Percentiles rank a stretch among this genome's conserved stretches.
These are phyloP conservation scores for Gopherus flavomarginatus DNA, from an alignment of 2,113 vertebrate genomes.

Conservation along the genomic window DNA sequence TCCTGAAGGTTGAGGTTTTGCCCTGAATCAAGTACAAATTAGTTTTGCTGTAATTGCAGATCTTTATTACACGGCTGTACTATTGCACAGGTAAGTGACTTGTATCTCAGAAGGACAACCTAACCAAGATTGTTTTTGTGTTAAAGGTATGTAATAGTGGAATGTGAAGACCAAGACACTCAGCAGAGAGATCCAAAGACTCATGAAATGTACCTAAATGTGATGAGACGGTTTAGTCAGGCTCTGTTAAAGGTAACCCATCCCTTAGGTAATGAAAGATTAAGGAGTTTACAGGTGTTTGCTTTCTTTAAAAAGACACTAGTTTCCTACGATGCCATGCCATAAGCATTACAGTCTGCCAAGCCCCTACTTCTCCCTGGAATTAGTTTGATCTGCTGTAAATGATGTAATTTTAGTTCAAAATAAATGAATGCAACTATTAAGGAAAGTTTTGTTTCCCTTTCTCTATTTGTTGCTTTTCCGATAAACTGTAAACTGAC, in stretches of 20 bases:
- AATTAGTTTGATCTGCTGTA: not conserved
- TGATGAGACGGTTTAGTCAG: slow-evolving; percentile 97
- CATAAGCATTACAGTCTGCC: not conserved
- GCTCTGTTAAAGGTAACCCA: slow-evolving; percentile 92
- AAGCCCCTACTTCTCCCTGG: not conserved
- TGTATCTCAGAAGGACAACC: not conserved
- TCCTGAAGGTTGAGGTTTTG: not conserved
- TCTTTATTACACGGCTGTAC: fast-evolving
- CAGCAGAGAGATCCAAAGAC: slow-evolving; percentile 97
- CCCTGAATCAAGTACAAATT: not conserved
- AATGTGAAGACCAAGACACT: slow-evolving; percentile 98
- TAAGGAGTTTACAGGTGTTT: fast-evolving
- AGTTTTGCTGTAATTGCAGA: not conserved
- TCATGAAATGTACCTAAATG: slow-evolving; percentile 97
- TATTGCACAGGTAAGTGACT: not conserved
- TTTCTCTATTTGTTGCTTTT: not conserved
- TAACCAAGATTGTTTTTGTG: not conserved
- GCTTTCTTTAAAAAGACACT: not conserved
- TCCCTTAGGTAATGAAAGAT: not conserved
- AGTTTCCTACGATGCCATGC: fast-evolving
- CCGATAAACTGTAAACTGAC: not conserved
- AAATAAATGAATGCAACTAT: not conserved
- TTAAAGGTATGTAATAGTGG: slow-evolving; percentile 96
- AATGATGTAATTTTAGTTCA: not conserved
- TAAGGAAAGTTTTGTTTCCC: not conserved